A percentile compares a stretch with the other conserved stretches of the same genome.
Conservation (phyloP, 2,888 invertebrate species). For the Aricia artaxerxes region DNA sequence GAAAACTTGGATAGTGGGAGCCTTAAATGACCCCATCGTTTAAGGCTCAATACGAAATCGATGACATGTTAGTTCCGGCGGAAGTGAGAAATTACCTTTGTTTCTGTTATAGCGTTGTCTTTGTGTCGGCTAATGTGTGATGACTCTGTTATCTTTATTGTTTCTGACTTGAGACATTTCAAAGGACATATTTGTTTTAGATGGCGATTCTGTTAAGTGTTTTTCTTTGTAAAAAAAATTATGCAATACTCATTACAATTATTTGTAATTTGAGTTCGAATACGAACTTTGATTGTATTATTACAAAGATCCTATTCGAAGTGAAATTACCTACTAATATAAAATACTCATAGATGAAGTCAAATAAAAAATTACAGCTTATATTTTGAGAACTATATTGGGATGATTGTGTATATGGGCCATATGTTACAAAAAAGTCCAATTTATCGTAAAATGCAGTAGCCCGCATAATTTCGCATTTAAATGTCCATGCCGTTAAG, state of each 20-base stretch:
- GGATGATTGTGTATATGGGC: neutral
- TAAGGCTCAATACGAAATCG: conserved; percentile 60
- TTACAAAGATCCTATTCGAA: too few relatives aligned
- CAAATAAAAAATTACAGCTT: neutral
- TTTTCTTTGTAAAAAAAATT: too few relatives aligned
- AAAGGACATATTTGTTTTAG: too few relatives aligned
- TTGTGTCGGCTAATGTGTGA: neutral
- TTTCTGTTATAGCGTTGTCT: conserved; percentile 19
- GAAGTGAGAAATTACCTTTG: conserved; percentile 41
- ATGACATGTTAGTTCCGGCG: conserved; percentile 62
- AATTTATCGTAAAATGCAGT: conserved; percentile 26
- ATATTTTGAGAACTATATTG: neutral
- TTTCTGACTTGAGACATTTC: neutral
- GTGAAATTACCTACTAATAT: too few relatives aligned
- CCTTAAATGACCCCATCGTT: conserved; percentile 68
- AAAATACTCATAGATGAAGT: too few relatives aligned
- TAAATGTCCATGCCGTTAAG: conserved; percentile 17
- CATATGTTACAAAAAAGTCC: conserved; percentile 21
- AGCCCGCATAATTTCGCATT: conserved; percentile 19
- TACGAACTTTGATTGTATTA: too few relatives aligned
- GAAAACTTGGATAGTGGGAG: conserved; percentile 70
- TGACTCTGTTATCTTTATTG: neutral
- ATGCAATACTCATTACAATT: too few relatives aligned
- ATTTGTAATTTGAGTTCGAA: too few relatives aligned
- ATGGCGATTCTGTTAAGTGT: too few relatives aligned